A percentile compares a stretch with the other conserved stretches of the same genome.
phyloP scores from a whole-genome alignment of 2,113 vertebrate genomes.

The Myocastor coypus region DNA sequence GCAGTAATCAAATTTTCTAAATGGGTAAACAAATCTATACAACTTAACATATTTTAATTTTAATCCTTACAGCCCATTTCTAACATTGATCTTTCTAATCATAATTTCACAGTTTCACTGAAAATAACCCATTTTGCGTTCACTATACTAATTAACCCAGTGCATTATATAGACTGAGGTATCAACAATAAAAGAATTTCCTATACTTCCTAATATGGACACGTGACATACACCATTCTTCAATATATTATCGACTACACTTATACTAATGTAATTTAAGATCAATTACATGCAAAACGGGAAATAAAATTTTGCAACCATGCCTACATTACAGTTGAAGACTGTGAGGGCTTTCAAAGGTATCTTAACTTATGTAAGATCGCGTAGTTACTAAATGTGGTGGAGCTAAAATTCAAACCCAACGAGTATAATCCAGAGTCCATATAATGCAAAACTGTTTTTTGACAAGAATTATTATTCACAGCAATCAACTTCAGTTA shows the following conservation, averaged over 20 bases:
- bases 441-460: background rate
- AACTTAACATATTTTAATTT: background rate
- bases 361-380: background rate
- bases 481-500: background rate
- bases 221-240: background rate
- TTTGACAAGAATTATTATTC: background rate
- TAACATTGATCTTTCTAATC: background rate
- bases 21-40: background rate
- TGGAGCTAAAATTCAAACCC: background rate
- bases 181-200: slow-evolving; percentile 6
- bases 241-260: background rate
- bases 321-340: background rate
- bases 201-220: background rate
- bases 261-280: background rate
- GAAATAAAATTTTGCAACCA: background rate
- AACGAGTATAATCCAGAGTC: background rate
- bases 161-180: background rate
- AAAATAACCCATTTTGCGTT: background rate
- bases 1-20: background rate
- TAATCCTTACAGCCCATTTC: background rate
- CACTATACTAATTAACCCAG: background rate
- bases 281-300: background rate
- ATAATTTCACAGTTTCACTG: background rate
- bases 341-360: background rate
- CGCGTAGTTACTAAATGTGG: background rate